Evolutionary conservation across 2,888 invertebrate genomes (phyloP), one percentile per base, ranked within the genome.

Genomic region (Sisyra nigra): DNA sequence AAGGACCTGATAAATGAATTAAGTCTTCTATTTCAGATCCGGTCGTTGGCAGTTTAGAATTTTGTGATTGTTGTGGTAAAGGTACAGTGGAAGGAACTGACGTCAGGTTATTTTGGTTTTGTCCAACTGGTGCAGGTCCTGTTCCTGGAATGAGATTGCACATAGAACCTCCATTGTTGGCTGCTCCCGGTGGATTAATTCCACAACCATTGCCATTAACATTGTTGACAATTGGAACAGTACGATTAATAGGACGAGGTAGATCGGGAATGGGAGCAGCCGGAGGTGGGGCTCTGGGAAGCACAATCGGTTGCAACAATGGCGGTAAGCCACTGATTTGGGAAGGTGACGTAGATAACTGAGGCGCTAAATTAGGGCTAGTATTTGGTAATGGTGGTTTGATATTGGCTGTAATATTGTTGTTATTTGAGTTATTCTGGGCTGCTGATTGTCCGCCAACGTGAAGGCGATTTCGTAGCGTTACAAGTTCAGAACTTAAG

Each of bases 401-500:
- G 34, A 44, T 46, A 41, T 38, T 44, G 32, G 41, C 42, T 36
- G 41, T 43, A 33, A 38, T 41, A 40, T 42, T 46, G 45, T 36
- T 47, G 43, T 45, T 44, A 30, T 47, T 44, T 24, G 41, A 40
- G 35, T 45, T 47, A 15, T 41, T 41, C 10, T 30, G 13, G 19
- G 52, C 47, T 52, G 50, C 50, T 57, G 59, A 55, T 57, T 59
- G 56, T 60, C 71, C 74, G 53, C 71, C 81, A 55, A 86, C 87
- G 69, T 88, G 87, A 58, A 91, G 72, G 52, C 87, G 78, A 68
- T 88, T 89, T 54, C 91, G 74, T 60, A 92, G 74, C 53, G 89
- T 89, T 60, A 89, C 87, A 70, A 92, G 70, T 70, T 91, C 89
- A 52, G 88, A 83, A 68, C 87, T 87, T 52, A 92, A 73, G 63